Conservation (phyloP, 1,140 invertebrate species). For the Hetaerina americana region DNA sequence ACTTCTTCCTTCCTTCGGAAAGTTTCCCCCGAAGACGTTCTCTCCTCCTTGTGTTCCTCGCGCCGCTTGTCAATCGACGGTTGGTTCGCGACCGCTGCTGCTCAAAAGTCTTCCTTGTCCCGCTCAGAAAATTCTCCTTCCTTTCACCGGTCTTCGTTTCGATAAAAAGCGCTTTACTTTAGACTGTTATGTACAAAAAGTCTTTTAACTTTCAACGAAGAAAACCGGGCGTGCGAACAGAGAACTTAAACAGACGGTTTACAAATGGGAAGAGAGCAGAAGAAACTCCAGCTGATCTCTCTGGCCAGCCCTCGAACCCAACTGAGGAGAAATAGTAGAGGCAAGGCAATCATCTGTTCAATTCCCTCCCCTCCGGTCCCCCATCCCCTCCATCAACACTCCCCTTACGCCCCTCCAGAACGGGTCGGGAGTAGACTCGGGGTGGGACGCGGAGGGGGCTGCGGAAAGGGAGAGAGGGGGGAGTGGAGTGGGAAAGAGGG, state of each 20-base stretch:
- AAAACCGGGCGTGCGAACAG: neutral
- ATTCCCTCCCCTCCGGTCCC: slow-evolving; percentile 17
- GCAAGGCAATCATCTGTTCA: slow-evolving; percentile 9
- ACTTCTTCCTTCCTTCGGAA: neutral
- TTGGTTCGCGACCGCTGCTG: too few relatives aligned
- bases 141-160: neutral
- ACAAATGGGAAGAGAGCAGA: neutral
- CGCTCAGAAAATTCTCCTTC: neutral
- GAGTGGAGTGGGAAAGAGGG: slow-evolving; percentile 7
- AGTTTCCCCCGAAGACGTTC: neutral
- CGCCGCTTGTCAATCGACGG: too few relatives aligned
- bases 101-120: neutral
- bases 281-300: neutral
- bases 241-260: neutral
- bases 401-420: too few relatives aligned
- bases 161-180: neutral
- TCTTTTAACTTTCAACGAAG: too few relatives aligned
- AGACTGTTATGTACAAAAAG: too few relatives aligned
- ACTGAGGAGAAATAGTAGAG: neutral
- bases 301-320: neutral
- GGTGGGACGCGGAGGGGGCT: too few relatives aligned
- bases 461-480: too few relatives aligned
- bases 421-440: too few relatives aligned
- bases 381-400: too few relatives aligned
- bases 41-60: neutral